Percentiles rank a stretch among this genome's conserved stretches.
Evolutionary conservation across 2,113 vertebrate genomes (phyloP).

Genomic region (Callaeas wilsoni): DNA sequence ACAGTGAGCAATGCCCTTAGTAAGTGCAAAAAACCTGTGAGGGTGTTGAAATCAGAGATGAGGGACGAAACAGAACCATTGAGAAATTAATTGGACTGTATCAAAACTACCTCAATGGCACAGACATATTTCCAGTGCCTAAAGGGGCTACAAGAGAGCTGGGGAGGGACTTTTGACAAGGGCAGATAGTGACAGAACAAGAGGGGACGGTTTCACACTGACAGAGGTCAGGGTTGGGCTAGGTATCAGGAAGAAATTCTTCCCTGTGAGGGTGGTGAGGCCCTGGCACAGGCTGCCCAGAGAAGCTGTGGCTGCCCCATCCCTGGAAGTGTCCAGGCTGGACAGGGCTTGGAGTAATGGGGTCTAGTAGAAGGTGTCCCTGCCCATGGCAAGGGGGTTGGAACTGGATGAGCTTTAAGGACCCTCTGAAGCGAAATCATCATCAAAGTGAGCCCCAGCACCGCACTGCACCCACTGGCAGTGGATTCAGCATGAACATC

Average conservation of each 20-base stretch:
- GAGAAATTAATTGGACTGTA: not conserved
- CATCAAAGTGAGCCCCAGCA: not conserved
- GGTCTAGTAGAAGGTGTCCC: not conserved
- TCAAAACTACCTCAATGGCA: not conserved
- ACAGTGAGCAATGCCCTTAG: not conserved
- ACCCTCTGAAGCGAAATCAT: not conserved
- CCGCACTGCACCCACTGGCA: not conserved
- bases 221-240: not conserved
- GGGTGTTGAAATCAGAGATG: not conserved
- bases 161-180: not conserved
- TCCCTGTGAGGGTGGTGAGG: not conserved
- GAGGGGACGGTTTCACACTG: not conserved
- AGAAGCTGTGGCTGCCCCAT: not conserved
- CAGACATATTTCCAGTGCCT: not conserved
- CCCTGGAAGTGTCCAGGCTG: rapidly evolving
- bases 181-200: not conserved
- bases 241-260: not conserved
- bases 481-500: not conserved
- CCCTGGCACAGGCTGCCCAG: not conserved
- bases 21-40: rapidly evolving
- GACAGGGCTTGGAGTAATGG: not conserved
- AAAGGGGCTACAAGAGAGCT: not conserved
- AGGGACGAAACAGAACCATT: not conserved
- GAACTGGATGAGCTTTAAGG: not conserved
- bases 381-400: not conserved